Evolutionary conservation across 1,140 invertebrate genomes (phyloP), one percentile per base, ranked within the genome.

Genomic region (Drosophila funebris): DNA sequence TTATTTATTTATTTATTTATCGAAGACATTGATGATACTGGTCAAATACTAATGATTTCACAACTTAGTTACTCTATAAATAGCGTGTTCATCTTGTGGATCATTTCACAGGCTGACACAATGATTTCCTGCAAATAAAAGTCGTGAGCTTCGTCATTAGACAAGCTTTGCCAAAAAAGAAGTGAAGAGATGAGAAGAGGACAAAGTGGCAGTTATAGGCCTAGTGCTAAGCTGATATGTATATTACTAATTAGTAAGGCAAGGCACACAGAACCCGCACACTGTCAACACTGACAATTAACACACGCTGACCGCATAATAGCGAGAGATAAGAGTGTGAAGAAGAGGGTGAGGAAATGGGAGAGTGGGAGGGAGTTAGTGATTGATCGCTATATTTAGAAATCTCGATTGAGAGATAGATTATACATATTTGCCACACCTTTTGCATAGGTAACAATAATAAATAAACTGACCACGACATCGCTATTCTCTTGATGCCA

Each of bases 141-240:
- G 11, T 54, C 61, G 48, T 54, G 61, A 14, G 9, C 7, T 6
- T n/a, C 20, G 11, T 33, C 48, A 52, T 33, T 52, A 11, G 48
- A 52, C 48, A 52, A 33, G 29, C 33, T n/a, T 33, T n/a, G 44
- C 22, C 22, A 27, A 24, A 46, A 1, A 11, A 13, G 2, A 0
- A 27, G 5, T 2, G 24, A 27, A 29, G n/a, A n/a, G n/a, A n/a
- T n/a, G n/a, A n/a, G n/a, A n/a, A n/a, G n/a, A n/a, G n/a, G 29
- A 29, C 22, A 27, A 20, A 29, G 9, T 7, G n/a, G 5, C 41
- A 14, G 16, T 43, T 37, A 13, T 54, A 43, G 61, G 48, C 48
- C 48, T 64, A 54, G 37, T 31, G 37, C 29, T 27, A 43, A 5
- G 61, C 48, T 53, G 31, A 53, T 39, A 54, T 64, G 41, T 53